A percentile compares a stretch with the other conserved stretches of the same genome.
Conservation (phyloP, 2,113 vertebrate species). For the Recurvirostra avosetta region DNA sequence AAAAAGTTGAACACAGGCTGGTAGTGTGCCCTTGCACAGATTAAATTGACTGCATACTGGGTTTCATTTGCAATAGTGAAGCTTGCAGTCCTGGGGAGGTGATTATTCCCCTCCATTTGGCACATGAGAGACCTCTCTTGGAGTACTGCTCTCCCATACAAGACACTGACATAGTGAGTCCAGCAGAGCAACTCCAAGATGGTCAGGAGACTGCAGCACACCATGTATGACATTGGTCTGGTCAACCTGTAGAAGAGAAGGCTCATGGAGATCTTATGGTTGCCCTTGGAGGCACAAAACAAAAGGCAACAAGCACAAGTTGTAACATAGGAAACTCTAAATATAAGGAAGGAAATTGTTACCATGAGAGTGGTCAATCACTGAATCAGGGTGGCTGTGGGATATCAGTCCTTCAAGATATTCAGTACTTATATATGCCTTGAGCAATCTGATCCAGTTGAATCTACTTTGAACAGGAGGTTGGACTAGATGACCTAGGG, state of each 20-base stretch:
- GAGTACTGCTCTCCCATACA: not conserved
- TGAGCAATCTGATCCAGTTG: not conserved
- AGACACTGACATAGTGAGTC: not conserved
- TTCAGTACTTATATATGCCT: not conserved
- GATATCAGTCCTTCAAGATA: not conserved
- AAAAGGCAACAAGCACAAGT: not conserved
- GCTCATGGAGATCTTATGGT: not conserved
- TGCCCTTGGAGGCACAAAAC: not conserved
- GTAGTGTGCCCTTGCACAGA: not conserved
- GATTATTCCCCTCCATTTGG: not conserved
- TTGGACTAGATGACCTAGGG: not conserved
- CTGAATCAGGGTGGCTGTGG: not conserved
- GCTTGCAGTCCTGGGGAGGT: not conserved
- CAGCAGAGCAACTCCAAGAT: not conserved
- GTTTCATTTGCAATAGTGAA: not conserved
- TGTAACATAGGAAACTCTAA: not conserved
- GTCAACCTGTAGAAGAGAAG: not conserved
- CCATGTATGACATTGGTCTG: too few species aligned
- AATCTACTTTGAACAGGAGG: not conserved
- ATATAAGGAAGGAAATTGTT: not conserved
- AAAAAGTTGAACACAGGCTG: too few species aligned
- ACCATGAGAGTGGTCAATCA: not conserved
- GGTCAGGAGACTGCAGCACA: not conserved
- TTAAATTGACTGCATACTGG: not conserved
- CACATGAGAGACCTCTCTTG: not conserved